phyloP scores from a whole-genome alignment of 2,797 vertebrate genomes.

The Acanthis flammea region DNA sequence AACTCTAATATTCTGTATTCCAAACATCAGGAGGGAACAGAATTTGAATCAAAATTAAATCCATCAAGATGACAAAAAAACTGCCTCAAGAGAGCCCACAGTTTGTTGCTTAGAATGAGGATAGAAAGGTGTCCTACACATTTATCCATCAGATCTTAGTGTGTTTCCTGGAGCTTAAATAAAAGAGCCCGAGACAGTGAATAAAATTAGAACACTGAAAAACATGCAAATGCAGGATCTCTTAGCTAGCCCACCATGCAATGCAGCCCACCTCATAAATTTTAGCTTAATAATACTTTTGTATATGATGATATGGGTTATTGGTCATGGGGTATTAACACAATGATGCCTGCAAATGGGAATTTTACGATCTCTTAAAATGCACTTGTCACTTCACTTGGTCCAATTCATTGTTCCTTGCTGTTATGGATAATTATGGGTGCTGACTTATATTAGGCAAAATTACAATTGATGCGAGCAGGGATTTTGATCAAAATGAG shows the following conservation, averaged over 20 bases:
- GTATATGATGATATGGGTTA: slow-evolving; percentile 11
- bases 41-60: neutral
- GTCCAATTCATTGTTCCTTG: slow-evolving; percentile 3
- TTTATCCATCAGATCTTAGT: neutral
- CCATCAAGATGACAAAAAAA: neutral
- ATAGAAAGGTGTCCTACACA: neutral
- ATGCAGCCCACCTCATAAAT: neutral
- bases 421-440: neutral
- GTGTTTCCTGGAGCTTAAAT: neutral
- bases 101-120: neutral
- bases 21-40: neutral
- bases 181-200: neutral
- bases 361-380: slow-evolving; percentile 50
- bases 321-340: slow-evolving; percentile 39
- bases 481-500: neutral
- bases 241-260: neutral
- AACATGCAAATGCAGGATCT: neutral
- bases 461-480: neutral
- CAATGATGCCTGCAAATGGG: slow-evolving; percentile 21
- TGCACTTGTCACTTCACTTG: neutral
- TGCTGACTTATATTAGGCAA: neutral
- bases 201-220: neutral
- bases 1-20: neutral
- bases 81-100: neutral
- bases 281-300: slow-evolving; percentile 15